These are phyloP conservation scores for Eumaeus atala DNA, from an alignment of 1,140 invertebrate genomes.

Conservation along the genomic window DNA sequence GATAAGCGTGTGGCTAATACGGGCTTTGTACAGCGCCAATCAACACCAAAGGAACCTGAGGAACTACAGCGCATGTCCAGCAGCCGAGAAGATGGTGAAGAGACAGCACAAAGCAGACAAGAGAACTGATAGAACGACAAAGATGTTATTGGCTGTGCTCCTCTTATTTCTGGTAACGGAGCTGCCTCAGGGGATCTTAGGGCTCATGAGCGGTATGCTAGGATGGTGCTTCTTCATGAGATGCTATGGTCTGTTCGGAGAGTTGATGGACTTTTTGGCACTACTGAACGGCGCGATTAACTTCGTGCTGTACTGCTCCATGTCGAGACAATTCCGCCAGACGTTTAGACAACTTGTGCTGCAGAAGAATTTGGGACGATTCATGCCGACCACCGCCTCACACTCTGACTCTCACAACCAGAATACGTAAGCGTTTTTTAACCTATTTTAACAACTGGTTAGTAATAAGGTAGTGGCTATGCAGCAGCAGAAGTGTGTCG, in stretches of 20 bases:
- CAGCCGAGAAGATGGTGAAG: slow-evolving; percentile 56
- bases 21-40: slow-evolving; percentile 82
- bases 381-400: slow-evolving; percentile 46
- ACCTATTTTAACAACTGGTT: not conserved
- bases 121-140: slow-evolving; percentile 88
- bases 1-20: slow-evolving; percentile 87
- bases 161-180: slow-evolving; percentile 91
- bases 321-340: slow-evolving; percentile 93
- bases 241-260: slow-evolving; percentile 87
- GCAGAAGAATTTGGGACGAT: slow-evolving; percentile 67
- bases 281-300: slow-evolving; percentile 94
- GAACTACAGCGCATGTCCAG: slow-evolving; percentile 76
- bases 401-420: slow-evolving; percentile 58
- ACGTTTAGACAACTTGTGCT: slow-evolving; percentile 87
- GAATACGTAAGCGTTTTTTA: slow-evolving; percentile 52
- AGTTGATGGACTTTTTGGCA: slow-evolving; percentile 93
- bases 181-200: slow-evolving; percentile 87
- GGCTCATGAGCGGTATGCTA: slow-evolving; percentile 81
- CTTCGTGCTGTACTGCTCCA: slow-evolving; percentile 95
- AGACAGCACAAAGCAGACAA: slow-evolving; percentile 78
- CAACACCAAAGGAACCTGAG: slow-evolving; percentile 80
- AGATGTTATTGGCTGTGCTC: slow-evolving; percentile 91
- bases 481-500: too few relatives aligned
- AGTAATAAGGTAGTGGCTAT: too few relatives aligned
- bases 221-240: slow-evolving; percentile 83